These are phyloP conservation scores for Progne subis DNA, from an alignment of 2,113 vertebrate genomes.

Conservation along the genomic window DNA sequence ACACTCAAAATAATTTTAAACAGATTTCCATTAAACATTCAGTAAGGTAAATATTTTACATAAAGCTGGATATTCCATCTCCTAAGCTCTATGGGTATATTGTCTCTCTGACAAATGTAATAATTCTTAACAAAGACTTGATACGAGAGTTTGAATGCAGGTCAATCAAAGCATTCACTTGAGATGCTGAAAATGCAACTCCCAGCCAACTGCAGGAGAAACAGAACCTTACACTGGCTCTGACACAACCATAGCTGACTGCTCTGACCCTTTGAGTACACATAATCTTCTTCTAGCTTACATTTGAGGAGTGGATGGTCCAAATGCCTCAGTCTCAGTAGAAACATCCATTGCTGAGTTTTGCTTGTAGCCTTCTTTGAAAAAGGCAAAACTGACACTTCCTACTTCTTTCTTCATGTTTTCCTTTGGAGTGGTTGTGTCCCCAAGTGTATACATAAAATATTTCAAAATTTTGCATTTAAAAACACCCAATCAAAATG, in stretches of 20 bases:
- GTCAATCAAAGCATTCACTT: background rate
- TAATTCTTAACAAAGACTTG: background rate
- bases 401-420: background rate
- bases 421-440: background rate
- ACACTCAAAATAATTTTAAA: background rate
- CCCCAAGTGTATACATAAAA: accelerated
- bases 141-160: background rate
- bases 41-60: background rate
- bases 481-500: background rate
- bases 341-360: background rate
- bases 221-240: background rate
- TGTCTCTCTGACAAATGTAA: background rate
- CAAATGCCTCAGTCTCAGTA: background rate
- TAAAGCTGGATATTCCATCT: background rate
- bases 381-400: background rate
- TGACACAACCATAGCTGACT: background rate
- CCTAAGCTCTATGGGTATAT: background rate
- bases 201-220: background rate
- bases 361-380: background rate
- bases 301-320: background rate
- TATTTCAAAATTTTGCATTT: background rate
- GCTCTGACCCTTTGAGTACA: background rate
- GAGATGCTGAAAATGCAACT: background rate
- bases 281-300: background rate
- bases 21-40: background rate